phyloP scores from a whole-genome alignment of 2,888 invertebrate genomes.

The Zootermopsis nevadensis region DNA sequence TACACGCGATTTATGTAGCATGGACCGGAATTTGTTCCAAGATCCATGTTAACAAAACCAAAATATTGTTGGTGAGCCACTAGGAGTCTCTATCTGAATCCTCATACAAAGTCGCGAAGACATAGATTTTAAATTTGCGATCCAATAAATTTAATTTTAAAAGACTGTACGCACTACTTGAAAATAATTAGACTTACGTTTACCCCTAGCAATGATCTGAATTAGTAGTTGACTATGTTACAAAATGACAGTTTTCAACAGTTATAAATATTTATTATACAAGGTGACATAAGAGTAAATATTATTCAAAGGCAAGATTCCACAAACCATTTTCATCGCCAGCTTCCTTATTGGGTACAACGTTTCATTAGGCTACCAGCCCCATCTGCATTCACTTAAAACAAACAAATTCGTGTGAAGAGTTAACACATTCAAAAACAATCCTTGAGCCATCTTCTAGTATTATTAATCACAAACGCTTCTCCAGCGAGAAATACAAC shows the following conservation, averaged over 20 bases:
- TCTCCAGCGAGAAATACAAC: background rate
- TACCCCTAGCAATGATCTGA: no score
- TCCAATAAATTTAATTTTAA: no score
- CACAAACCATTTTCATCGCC: background rate
- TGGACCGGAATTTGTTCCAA: no score
- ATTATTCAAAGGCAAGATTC: background rate
- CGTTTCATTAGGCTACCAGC: background rate
- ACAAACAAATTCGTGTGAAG: background rate
- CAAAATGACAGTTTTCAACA: background rate
- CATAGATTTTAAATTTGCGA: no score
- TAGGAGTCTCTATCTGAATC: no score
- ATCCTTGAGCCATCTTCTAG: background rate
- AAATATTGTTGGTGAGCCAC: no score
- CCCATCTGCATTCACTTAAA: background rate
- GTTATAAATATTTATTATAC: background rate
- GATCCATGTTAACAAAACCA: no score
- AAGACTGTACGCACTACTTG: no score
- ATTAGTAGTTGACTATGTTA: no score
- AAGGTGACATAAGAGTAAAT: background rate
- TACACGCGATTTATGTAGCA: no score
- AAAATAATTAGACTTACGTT: no score
- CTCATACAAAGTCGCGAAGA: no score
- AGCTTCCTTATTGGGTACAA: background rate
- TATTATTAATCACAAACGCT: background rate
- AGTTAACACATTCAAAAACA: slow-evolving; percentile 2